phyloP scores from a whole-genome alignment of 2,113 vertebrate species.

The Hipposideros armiger region DNA sequence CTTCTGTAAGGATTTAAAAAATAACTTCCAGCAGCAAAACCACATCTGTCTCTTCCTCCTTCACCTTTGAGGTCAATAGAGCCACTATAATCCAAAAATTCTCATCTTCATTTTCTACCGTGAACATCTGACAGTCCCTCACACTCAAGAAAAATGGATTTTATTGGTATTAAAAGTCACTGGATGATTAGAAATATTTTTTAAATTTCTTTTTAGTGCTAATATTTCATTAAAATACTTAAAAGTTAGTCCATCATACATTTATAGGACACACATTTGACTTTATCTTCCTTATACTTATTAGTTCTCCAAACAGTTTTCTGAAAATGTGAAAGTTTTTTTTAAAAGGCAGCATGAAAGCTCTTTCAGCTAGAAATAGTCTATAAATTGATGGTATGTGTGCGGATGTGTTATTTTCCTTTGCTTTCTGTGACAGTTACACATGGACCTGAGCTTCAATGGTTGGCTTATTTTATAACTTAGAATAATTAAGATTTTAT shows the following conservation, averaged over 20 bases:
- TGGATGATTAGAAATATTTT: not conserved
- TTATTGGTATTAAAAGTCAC: not conserved
- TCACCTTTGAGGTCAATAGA: not conserved
- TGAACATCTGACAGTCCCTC: not conserved
- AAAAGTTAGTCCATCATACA: not conserved
- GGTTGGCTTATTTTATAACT: not conserved
- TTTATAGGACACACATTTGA: not conserved
- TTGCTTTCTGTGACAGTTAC: not conserved
- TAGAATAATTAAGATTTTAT: not conserved
- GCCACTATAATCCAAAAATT: accelerated
- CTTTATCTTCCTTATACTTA: not conserved
- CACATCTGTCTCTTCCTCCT: not conserved
- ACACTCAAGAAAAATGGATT: not conserved
- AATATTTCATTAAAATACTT: not conserved
- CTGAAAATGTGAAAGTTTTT: not conserved
- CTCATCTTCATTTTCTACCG: not conserved
- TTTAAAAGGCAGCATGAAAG: not conserved
- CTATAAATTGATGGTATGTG: not conserved
- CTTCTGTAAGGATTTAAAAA: not conserved
- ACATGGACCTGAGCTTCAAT: not conserved
- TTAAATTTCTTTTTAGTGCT: not conserved
- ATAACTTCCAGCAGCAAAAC: not conserved
- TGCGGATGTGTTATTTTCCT: not conserved
- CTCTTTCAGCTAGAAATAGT: not conserved
- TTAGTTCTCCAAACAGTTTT: not conserved